Conservation (phyloP, 2,113 vertebrate species). For the Taurulus bubalis region DNA sequence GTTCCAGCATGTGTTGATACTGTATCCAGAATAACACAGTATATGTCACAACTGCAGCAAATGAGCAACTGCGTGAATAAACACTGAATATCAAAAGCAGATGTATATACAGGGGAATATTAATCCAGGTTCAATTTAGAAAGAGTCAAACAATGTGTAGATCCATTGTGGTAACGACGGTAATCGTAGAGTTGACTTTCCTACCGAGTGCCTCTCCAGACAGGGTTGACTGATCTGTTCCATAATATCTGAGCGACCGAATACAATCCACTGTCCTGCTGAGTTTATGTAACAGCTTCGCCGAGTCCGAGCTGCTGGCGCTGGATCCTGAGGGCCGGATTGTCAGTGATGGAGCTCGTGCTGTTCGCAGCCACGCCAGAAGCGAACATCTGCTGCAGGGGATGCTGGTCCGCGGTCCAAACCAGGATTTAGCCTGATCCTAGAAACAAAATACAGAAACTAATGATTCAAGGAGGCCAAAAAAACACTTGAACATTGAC, state of each 20-base stretch:
- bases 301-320: conserved; percentile 45
- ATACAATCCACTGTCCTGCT: conserved; percentile 33
- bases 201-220: conserved; percentile 40
- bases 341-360: conserved; percentile 56
- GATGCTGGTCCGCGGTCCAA: conserved; percentile 61
- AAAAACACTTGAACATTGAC: conserved; percentile 37
- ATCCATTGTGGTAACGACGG: conserved; percentile 30
- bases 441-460: conserved; percentile 74
- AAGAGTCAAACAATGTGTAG: conserved; percentile 52
- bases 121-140: conserved; percentile 48
- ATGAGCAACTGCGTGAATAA: conserved; percentile 33
- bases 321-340: conserved; percentile 39
- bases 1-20: conserved; percentile 38
- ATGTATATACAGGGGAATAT: conserved; percentile 54
- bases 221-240: conserved; percentile 53
- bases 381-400: conserved; percentile 68
- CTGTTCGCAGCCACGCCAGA: conserved; percentile 58
- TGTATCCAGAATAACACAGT: conserved; percentile 50
- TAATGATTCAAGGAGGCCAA: conserved; percentile 64
- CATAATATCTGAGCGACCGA: conserved; percentile 46
- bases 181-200: conserved; percentile 33
- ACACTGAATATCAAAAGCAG: conserved; percentile 57
- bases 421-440: conserved; percentile 63
- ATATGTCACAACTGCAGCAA: conserved; percentile 41
- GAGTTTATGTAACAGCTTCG: conserved; percentile 53